Evolutionary conservation across 2,797 vertebrate genomes (phyloP).

Genomic region (Podarcis siculus): DNA sequence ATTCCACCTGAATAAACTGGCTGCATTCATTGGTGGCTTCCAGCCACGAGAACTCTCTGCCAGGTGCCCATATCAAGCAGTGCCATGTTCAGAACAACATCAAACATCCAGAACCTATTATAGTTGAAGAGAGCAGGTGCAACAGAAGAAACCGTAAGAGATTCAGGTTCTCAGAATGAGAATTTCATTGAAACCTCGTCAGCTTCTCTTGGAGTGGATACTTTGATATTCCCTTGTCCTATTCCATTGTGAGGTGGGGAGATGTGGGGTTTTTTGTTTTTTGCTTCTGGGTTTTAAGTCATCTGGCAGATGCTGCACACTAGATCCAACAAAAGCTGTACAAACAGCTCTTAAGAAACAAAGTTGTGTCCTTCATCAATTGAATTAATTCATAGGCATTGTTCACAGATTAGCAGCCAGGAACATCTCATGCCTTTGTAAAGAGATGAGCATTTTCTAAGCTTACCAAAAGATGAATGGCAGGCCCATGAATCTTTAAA

Average conservation of each 20-base stretch:
- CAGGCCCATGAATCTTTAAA: slow-evolving; percentile 53
- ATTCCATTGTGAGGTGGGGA: background rate
- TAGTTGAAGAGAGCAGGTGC: background rate
- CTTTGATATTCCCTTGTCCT: background rate
- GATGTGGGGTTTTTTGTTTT: background rate
- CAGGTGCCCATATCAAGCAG: slow-evolving; percentile 1
- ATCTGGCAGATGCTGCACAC: background rate
- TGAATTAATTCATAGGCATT: slow-evolving; percentile 62
- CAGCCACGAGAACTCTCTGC: slow-evolving; percentile 1
- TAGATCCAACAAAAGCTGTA: slow-evolving; percentile 18
- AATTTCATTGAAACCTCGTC: background rate
- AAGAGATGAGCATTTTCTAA: slow-evolving; percentile 49
- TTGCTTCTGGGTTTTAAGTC: slow-evolving; percentile 8
- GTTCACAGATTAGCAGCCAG: slow-evolving; percentile 49
- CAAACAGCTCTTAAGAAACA: slow-evolving; percentile 24
- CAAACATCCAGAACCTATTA: slow-evolving; percentile 11
- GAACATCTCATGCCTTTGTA: slow-evolving; percentile 50
- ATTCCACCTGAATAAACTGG: slow-evolving; percentile 18
- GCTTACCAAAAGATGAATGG: slow-evolving; percentile 61
- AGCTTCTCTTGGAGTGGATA: slow-evolving; percentile 2
- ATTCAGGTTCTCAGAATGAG: background rate
- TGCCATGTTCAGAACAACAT: slow-evolving; percentile 1
- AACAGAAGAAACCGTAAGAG: slow-evolving; percentile 4
- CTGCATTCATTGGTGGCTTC: slow-evolving; percentile 10
- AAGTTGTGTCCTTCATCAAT: slow-evolving; percentile 41